Evolutionary conservation across 2,888 invertebrate genomes (phyloP).

Genomic region (Deilephila porcellus): DNA sequence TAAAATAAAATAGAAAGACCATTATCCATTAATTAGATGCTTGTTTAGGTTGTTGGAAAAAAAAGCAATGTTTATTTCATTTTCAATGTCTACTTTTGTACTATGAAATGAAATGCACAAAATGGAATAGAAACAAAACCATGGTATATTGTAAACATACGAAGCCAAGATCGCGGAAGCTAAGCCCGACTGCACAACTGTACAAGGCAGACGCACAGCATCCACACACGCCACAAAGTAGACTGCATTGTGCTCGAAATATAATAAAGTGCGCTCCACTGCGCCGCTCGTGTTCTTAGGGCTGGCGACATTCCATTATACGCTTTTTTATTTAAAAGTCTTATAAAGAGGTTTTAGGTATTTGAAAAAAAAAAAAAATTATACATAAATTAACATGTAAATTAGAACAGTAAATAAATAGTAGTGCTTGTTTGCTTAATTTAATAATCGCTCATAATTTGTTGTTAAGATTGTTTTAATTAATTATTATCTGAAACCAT

Average conservation of each 20-base stretch:
- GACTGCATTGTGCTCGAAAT: conserved; percentile 60
- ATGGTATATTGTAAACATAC: neutral
- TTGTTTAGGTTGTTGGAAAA: no score
- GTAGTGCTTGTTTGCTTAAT: neutral
- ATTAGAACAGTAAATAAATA: no score
- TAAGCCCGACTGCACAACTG: conserved; percentile 14
- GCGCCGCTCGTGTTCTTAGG: conserved; percentile 43
- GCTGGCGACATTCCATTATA: neutral
- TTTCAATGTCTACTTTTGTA: no score
- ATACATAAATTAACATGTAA: no score
- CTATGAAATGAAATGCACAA: neutral
- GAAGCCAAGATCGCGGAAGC: conserved; percentile 38
- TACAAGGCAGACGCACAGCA: conserved; percentile 40
- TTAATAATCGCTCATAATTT: neutral
- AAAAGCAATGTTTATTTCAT: no score
- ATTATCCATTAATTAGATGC: no score
- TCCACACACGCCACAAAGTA: conserved; percentile 39
- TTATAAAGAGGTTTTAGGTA: no score
- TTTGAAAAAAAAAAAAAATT: no score
- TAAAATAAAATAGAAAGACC: no score
- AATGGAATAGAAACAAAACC: neutral
- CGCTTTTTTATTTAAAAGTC: neutral
- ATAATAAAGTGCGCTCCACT: conserved; percentile 67
- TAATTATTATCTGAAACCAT: neutral
- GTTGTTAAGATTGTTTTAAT: neutral